A percentile compares a stretch with the other conserved stretches of the same genome.
These are phyloP conservation scores for Oscheius sp. DNA, from an alignment of 2,888 invertebrate species.

Conservation along the genomic window DNA sequence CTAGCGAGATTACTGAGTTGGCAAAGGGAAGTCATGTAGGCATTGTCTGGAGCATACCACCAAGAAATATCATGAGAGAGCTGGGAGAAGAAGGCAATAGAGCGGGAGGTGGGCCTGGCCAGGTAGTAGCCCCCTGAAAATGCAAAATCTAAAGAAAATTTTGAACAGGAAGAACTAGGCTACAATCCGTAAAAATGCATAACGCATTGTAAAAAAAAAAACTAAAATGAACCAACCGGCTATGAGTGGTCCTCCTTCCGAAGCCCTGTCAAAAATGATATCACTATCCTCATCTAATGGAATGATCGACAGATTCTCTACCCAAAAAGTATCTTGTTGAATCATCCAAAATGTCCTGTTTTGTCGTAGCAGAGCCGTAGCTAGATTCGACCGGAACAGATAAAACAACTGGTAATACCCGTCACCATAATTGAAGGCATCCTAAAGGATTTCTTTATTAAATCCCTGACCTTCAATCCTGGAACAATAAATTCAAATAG, in stretches of 20 bases:
- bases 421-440: constrained; percentile 69
- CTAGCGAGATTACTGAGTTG: constrained; percentile 42
- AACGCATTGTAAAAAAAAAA: neutral
- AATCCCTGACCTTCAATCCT: constrained; percentile 46
- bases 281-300: constrained; percentile 38
- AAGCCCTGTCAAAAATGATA: constrained; percentile 65
- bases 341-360: constrained; percentile 67
- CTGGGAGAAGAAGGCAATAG: constrained; percentile 55
- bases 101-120: constrained; percentile 45
- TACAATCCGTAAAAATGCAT: neutral
- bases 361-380: constrained; percentile 49
- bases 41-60: constrained; percentile 68
- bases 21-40: constrained; percentile 67
- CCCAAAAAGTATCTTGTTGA: constrained; percentile 69
- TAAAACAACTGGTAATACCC: constrained; percentile 68
- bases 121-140: constrained; percentile 64
- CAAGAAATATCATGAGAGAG: constrained; percentile 57
- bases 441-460: constrained; percentile 30
- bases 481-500: constrained; percentile 52
- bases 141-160: neutral
- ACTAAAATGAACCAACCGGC: constrained; percentile 46
- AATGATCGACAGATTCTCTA: constrained; percentile 46
- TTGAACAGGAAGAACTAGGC: no score
- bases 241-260: constrained; percentile 55
- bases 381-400: constrained; percentile 65